Evolutionary conservation across 2,797 vertebrate species (phyloP).

Genomic region (Takifugu ocellatus): DNA sequence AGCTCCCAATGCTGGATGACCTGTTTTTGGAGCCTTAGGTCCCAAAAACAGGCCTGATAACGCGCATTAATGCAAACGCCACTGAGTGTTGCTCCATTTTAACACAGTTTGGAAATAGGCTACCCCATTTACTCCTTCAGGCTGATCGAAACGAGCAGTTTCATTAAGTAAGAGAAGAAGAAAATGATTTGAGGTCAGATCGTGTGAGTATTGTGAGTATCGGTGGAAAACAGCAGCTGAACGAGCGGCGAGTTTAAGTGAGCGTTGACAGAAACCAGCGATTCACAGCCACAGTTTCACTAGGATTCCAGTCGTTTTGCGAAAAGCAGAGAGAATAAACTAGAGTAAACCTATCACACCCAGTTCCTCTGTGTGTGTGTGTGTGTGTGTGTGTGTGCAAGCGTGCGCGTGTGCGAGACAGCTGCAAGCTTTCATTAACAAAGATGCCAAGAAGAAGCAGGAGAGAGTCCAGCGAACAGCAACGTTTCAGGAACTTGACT

Average conservation of each 20-base stretch:
- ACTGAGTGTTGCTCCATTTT: slow-evolving; percentile 26
- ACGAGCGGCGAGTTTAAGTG: neutral
- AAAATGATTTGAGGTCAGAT: neutral
- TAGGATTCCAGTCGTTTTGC: slow-evolving; percentile 3
- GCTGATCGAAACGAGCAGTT: neutral
- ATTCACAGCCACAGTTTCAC: slow-evolving; percentile 8
- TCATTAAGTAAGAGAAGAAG: neutral
- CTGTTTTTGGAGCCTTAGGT: slow-evolving; percentile 23
- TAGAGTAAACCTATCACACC: slow-evolving; percentile 11
- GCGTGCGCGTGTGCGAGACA: slow-evolving; percentile 7
- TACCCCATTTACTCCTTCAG: neutral
- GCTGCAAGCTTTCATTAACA: slow-evolving; percentile 24
- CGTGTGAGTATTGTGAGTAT: neutral
- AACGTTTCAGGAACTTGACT: too few relatives aligned
- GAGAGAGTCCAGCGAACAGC: neutral
- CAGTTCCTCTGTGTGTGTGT: slow-evolving; percentile 2
- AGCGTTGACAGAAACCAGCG: slow-evolving; percentile 3
- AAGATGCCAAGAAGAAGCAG: slow-evolving; percentile 4
- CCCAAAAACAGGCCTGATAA: slow-evolving; percentile 17
- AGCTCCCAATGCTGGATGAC: slow-evolving; percentile 17
- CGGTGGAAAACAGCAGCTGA: neutral
- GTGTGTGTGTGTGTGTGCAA: too few relatives aligned
- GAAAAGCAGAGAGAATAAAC: slow-evolving; percentile 19
- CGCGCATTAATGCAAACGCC: slow-evolving; percentile 1
- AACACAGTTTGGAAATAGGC: neutral